Base-by-base conservation (phyloP, 2,888 invertebrate genomes). In the Sesia apiformis region DNA sequence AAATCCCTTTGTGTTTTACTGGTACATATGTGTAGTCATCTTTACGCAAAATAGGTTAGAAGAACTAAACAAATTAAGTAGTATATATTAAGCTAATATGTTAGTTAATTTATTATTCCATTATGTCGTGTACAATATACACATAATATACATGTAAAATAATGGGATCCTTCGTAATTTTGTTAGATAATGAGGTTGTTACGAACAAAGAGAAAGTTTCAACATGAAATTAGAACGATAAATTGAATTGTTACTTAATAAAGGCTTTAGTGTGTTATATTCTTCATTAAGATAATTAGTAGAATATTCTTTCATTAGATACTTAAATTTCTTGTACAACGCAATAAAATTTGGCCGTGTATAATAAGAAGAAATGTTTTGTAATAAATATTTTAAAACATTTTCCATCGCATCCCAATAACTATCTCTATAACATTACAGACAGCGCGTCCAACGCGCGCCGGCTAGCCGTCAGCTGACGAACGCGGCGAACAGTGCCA, bases 391-490 rank as follows among this genome's bases (percentile, higher is more conserved):
- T 23, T 23, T 23, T 23, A 23, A 23, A 23, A 23, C 2, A 23
- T 1, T 23, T 23, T 2, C 23, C 1, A 23, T 23, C 23, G 23
- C 23, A 23, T 23, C 23, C 23, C 23, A 23, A 23, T 23, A 23
- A 23, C 23, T 23, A 23, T 23, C 23, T 23, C 23, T 23, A 23
- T 23, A 46, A 46, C 23, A 8, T 46, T 46, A 46, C 23, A 46
- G 23, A 8, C 8, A 8, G 46, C 84, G 84, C 78, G 76, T 74
- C 62, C 73, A 80, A 55, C 63, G 66, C 82, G 82, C 86, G 85
- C 78, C 63, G 56, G 71, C 69, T 65, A 86, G 62, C 51, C 82
- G 89, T 90, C 90, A 90, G 84, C 90, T 90, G 58, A 78, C 53
- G 53, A 74, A 62, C 1, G 67, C 59, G 4, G 66, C 57, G 56